A percentile compares a stretch with the other conserved stretches of the same genome.
Conservation (phyloP, 1,140 invertebrate species). For the Drosophila miranda region DNA sequence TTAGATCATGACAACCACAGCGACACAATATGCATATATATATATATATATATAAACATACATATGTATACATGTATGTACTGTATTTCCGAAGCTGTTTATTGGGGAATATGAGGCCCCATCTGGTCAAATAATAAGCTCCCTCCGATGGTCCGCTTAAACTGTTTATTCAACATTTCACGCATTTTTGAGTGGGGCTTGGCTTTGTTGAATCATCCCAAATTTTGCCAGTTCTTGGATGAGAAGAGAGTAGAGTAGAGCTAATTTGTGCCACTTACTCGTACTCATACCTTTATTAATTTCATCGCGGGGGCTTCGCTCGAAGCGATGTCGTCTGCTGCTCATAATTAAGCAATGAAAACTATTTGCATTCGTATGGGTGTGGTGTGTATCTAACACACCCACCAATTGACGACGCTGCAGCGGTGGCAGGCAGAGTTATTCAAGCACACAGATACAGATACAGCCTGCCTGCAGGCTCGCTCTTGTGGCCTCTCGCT, state of each 20-base stretch:
- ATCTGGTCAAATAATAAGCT: not conserved
- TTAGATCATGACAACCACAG: conserved; percentile 37
- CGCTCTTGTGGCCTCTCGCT: conserved; percentile 9
- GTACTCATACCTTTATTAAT: conserved; percentile 57
- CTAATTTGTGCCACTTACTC: conserved; percentile 47
- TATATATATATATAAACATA: not conserved
- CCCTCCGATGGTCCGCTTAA: not conserved
- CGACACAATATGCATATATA: conserved; percentile 19
- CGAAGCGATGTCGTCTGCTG: conserved; percentile 2
- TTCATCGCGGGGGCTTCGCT: conserved; percentile 37
- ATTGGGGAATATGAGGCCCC: not conserved
- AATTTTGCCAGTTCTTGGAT: conserved; percentile 52
- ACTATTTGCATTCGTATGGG: conserved; percentile 19
- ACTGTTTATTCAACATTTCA: conserved; percentile 32
- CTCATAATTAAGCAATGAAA: conserved; percentile 64
- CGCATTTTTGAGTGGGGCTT: conserved; percentile 11
- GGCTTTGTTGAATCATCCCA: conserved; percentile 31
- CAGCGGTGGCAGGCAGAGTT: not conserved
- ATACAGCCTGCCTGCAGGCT: conserved; percentile 30
- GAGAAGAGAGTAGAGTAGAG: conserved; percentile 2
- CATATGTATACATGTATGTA: not conserved
- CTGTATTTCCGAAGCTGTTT: not conserved
- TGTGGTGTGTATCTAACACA: conserved; percentile 19
- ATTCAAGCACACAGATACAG: conserved; percentile 18
- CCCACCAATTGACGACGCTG: conserved; percentile 14